Percentiles rank a stretch among this genome's conserved stretches.
Conservation (phyloP, 1,140 invertebrate species). For the Apis mellifera region DNA sequence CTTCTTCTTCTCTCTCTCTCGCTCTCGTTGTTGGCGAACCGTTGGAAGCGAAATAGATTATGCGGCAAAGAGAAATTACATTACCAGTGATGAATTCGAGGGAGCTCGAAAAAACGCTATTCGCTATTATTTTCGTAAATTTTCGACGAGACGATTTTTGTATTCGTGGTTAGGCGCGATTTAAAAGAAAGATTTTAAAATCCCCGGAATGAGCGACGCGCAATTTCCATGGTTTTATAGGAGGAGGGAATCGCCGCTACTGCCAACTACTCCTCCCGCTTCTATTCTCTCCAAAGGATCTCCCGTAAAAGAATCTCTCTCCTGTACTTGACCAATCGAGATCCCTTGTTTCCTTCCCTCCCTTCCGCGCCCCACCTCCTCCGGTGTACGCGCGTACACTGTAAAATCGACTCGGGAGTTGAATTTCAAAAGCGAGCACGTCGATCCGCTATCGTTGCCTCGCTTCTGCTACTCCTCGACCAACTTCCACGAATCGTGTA, state of each 20-base stretch:
- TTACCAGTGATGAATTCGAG: background rate
- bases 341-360: constrained; percentile 52
- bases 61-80: background rate
- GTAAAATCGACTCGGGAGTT: constrained; percentile 54
- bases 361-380: background rate
- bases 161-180: too few species aligned
- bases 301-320: constrained; percentile 13
- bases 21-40: background rate
- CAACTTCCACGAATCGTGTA: constrained; percentile 42
- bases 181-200: constrained; percentile 8
- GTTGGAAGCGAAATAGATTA: constrained; percentile 17
- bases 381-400: constrained; percentile 15
- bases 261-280: background rate
- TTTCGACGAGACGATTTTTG: too few species aligned
- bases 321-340: constrained; percentile 43
- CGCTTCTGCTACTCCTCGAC: background rate
- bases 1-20: background rate
- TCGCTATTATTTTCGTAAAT: too few species aligned
- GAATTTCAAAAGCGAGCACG: constrained; percentile 61
- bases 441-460: constrained; percentile 57
- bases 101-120: background rate
- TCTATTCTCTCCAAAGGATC: constrained; percentile 17
- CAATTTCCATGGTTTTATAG: constrained; percentile 32
- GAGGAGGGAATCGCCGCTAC: constrained; percentile 2
- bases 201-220: constrained; percentile 26